These are phyloP conservation scores for Cirrhinus mrigala DNA, from an alignment of 2,797 vertebrate genomes.

Conservation along the genomic window DNA sequence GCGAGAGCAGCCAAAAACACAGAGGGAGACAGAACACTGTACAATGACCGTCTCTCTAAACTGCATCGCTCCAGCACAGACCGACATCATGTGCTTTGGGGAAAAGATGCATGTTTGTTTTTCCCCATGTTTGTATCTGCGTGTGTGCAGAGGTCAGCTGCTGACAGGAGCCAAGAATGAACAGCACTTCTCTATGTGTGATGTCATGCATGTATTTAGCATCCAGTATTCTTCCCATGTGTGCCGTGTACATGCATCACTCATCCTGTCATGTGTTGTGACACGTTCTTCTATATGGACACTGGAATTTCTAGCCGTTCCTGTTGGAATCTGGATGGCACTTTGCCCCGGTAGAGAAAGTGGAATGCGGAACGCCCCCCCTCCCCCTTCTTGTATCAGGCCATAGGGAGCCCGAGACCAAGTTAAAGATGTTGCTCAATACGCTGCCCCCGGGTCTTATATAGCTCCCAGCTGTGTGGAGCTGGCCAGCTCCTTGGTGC, in stretches of 20 bases:
- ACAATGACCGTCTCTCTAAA: constrained; percentile 63
- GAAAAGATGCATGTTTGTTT: constrained; percentile 68
- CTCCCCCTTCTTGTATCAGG: constrained; percentile 15
- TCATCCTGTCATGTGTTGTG: constrained; percentile 8
- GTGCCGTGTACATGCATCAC: constrained; percentile 31
- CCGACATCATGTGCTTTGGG: constrained; percentile 72
- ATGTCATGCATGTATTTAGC: neutral
- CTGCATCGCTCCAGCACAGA: constrained; percentile 62
- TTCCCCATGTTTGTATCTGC: constrained; percentile 41
- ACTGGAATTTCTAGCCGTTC: constrained; percentile 25
- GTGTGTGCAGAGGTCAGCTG: constrained; percentile 33
- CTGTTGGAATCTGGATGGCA: constrained; percentile 22
- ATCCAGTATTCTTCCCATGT: constrained; percentile 13
- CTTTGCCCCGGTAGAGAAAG: constrained; percentile 36
- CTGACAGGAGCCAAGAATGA: constrained; percentile 9
- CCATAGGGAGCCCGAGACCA: constrained; percentile 20
- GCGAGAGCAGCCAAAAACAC: constrained; percentile 68
- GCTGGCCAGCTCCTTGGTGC: constrained; percentile 67
- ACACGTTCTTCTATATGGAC: neutral
- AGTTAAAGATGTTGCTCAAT: constrained; percentile 67
- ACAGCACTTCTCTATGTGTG: constrained; percentile 15
- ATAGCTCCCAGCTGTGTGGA: constrained; percentile 78
- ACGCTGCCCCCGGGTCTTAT: constrained; percentile 74
- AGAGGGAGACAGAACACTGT: constrained; percentile 61
- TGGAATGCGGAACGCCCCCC: constrained; percentile 52